Percentiles rank a stretch among this genome's conserved stretches.
phyloP scores from a whole-genome alignment of 2,113 vertebrate species.

The Plecotus auritus region DNA sequence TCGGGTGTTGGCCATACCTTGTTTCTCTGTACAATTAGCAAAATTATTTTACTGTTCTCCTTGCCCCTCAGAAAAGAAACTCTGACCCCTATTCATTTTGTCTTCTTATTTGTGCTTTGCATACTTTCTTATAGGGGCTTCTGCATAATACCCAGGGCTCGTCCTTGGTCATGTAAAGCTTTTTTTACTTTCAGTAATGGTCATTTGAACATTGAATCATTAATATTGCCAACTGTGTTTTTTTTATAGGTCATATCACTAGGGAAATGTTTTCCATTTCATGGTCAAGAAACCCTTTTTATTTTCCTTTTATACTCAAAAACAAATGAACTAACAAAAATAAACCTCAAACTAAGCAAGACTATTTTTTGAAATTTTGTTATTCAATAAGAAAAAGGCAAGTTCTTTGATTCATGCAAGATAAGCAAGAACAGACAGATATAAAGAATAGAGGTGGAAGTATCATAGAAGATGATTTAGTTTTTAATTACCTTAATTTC shows the following conservation, averaged over 20 bases:
- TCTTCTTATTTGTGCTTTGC: not conserved
- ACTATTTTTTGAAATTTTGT: not conserved
- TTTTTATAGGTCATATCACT: not conserved
- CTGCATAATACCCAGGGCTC: not conserved
- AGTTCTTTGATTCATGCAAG: not conserved
- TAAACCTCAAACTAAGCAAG: not conserved
- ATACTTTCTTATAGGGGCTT: not conserved
- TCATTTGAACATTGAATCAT: conserved; percentile 17
- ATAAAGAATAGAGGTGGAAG: not conserved
- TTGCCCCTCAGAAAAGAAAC: not conserved
- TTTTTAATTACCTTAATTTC: not conserved
- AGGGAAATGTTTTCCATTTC: not conserved
- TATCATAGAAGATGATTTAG: not conserved
- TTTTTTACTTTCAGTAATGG: not conserved
- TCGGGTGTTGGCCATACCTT: not conserved
- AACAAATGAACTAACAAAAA: not conserved
- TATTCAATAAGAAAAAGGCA: not conserved
- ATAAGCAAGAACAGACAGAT: not conserved
- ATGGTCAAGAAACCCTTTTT: not conserved
- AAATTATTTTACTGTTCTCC: not conserved
- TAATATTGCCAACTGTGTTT: not conserved
- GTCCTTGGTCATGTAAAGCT: not conserved
- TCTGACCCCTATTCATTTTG: not conserved
- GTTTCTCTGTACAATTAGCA: not conserved
- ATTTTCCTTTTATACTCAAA: not conserved